Percentiles rank a stretch among this genome's conserved stretches.
These are phyloP conservation scores for Diloba caeruleocephala DNA, from an alignment of 2,888 invertebrate genomes.

Conservation along the genomic window DNA sequence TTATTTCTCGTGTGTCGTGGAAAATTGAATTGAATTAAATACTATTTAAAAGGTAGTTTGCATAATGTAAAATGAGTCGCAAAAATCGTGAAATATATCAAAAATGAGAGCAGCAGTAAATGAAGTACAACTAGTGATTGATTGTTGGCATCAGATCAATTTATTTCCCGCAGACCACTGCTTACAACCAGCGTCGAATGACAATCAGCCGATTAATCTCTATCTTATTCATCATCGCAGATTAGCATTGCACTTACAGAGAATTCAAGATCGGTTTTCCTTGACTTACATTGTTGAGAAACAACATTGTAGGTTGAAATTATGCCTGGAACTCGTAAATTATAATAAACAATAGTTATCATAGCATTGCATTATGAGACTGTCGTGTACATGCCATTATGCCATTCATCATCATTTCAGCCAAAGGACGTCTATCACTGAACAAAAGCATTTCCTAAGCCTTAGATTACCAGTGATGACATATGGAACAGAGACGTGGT, in stretches of 20 bases:
- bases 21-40: too few species aligned
- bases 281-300: constrained; percentile 36
- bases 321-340: not conserved
- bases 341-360: not conserved
- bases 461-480: too few species aligned
- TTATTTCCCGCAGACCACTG: constrained; percentile 19
- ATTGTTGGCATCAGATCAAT: constrained; percentile 28
- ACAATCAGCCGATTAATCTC: constrained; percentile 37
- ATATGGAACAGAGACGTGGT: too few species aligned
- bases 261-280: constrained; percentile 35
- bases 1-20: too few species aligned
- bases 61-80: too few species aligned
- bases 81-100: too few species aligned
- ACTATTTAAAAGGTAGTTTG: too few species aligned
- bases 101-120: constrained; percentile 5
- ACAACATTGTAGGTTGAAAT: constrained; percentile 1
- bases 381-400: not conserved
- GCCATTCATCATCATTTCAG: not conserved
- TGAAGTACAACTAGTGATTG: constrained; percentile 23
- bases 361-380: not conserved
- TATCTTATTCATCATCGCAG: constrained; percentile 46
- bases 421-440: too few species aligned
- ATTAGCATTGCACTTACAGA: constrained; percentile 37
- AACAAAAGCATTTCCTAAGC: too few species aligned
- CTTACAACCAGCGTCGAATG: constrained; percentile 28